Percentiles rank a stretch among this genome's conserved stretches.
phyloP scores from a whole-genome alignment of 1,140 invertebrate species.

The Triops longicaudatus region DNA sequence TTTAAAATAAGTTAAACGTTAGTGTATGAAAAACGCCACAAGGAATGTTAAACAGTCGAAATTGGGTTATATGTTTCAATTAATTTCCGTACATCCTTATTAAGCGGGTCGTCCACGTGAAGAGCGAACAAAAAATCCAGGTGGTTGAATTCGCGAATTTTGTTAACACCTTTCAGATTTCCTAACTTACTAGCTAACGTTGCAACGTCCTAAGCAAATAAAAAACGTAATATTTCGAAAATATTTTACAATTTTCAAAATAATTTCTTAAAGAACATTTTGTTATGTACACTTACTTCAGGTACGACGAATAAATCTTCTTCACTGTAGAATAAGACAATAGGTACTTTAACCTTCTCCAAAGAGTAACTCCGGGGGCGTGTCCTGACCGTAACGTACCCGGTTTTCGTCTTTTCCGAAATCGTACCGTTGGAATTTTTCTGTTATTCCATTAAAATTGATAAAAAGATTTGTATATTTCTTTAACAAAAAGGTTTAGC shows the following conservation, averaged over 20 bases:
- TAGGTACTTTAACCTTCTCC: slow-evolving; percentile 37
- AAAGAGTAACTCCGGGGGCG: slow-evolving; percentile 40
- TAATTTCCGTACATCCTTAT: slow-evolving; percentile 32
- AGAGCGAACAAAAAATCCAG: slow-evolving; percentile 60
- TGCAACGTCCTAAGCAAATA: slow-evolving; percentile 49
- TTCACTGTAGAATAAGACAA: slow-evolving; percentile 39
- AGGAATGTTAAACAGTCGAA: not conserved
- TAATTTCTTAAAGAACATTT: not conserved
- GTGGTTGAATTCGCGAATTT: slow-evolving; percentile 56
- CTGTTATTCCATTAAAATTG: not conserved
- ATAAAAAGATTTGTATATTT: slow-evolving; percentile 29
- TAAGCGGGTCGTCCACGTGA: slow-evolving; percentile 39
- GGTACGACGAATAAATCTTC: slow-evolving; percentile 42
- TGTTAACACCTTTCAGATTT: slow-evolving; percentile 40
- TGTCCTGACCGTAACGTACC: slow-evolving; percentile 34
- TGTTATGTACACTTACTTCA: slow-evolving; percentile 28
- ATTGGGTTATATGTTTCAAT: slow-evolving; percentile 28
- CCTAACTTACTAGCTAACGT: slow-evolving; percentile 43
- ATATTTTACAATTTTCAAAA: not conserved
- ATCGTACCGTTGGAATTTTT: slow-evolving; percentile 19
- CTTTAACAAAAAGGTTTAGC: not conserved
- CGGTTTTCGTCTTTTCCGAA: slow-evolving; percentile 28
- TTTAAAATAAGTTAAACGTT: no score
- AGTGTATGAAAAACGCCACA: no score
- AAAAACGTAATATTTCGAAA: slow-evolving; percentile 31